phyloP scores from a whole-genome alignment of 2,888 invertebrate genomes.

The Hyalella azteca region DNA sequence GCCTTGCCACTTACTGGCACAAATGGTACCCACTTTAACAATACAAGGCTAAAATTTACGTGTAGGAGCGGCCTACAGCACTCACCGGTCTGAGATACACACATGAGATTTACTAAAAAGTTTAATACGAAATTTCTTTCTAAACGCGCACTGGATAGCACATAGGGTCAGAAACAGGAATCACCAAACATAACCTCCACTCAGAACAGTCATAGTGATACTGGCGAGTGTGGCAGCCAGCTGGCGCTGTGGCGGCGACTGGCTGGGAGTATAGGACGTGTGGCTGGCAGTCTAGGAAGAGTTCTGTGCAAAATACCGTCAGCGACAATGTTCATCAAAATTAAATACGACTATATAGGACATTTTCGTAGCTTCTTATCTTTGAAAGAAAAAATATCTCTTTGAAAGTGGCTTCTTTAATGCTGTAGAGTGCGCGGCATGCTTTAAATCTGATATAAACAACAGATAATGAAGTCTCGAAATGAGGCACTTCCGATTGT shows the following conservation, averaged over 20 bases:
- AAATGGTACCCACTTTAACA: conserved; percentile 14
- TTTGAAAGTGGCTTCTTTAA: too few relatives aligned
- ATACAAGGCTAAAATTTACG: not conserved
- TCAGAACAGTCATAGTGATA: not conserved
- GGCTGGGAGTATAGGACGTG: not conserved
- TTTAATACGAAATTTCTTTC: not conserved
- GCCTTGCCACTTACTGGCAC: conserved; percentile 1
- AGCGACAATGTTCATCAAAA: too few relatives aligned
- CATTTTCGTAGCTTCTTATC: too few relatives aligned
- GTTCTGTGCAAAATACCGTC: too few relatives aligned
- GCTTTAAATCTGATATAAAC: too few relatives aligned
- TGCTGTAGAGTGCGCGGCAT: too few relatives aligned
- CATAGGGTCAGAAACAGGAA: not conserved
- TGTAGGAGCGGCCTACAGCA: not conserved
- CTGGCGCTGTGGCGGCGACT: not conserved
- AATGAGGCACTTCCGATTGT: too few relatives aligned
- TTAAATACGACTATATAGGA: too few relatives aligned
- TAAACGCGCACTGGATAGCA: conserved; percentile 5
- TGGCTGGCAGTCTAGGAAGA: not conserved
- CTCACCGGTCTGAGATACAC: not conserved
- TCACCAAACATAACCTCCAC: not conserved
- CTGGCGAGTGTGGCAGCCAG: not conserved
- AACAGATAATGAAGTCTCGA: too few relatives aligned
- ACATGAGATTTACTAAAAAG: not conserved
- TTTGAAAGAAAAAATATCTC: too few relatives aligned